Conservation (phyloP, 2,888 invertebrate species). For the Trisateles emortualis region DNA sequence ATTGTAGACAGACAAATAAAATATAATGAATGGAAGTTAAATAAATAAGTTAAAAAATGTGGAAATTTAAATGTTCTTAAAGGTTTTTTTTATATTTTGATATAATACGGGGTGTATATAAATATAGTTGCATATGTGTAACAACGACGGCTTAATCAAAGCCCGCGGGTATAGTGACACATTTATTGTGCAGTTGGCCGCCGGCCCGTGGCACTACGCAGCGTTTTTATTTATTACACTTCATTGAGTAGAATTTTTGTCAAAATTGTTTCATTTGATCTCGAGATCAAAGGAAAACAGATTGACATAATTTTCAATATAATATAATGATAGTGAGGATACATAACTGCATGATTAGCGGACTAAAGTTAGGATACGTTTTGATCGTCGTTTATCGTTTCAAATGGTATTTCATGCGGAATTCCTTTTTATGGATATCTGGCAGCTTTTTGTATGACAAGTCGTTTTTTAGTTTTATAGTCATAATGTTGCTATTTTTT, state of each 20-base stretch:
- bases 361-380: slow-evolving; percentile 33
- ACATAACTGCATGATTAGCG: slow-evolving; percentile 31
- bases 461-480: background rate
- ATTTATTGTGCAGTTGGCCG: slow-evolving; percentile 51
- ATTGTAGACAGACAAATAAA: slow-evolving; percentile 18
- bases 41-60: slow-evolving; percentile 19
- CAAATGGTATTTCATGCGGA: slow-evolving; percentile 15
- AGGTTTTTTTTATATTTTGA: slow-evolving; percentile 35
- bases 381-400: slow-evolving; percentile 21
- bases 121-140: slow-evolving; percentile 47
- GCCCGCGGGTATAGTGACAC: slow-evolving; percentile 47
- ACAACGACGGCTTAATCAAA: slow-evolving; percentile 47
- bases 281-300: slow-evolving; percentile 45
- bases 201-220: slow-evolving; percentile 35
- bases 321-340: slow-evolving; percentile 28
- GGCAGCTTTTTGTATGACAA: background rate
- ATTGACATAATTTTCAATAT: slow-evolving; percentile 46
- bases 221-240: slow-evolving; percentile 44
- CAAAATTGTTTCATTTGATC: slow-evolving; percentile 52
- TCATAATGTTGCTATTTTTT: no score
- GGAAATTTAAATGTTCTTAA: slow-evolving; percentile 13
- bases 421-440: slow-evolving; percentile 13
- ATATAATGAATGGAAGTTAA: slow-evolving; percentile 29
- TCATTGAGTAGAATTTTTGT: slow-evolving; percentile 46
- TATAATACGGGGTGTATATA: slow-evolving; percentile 31